These are phyloP conservation scores for Leptosomus discolor DNA, from an alignment of 2,113 vertebrate species.

Conservation along the genomic window DNA sequence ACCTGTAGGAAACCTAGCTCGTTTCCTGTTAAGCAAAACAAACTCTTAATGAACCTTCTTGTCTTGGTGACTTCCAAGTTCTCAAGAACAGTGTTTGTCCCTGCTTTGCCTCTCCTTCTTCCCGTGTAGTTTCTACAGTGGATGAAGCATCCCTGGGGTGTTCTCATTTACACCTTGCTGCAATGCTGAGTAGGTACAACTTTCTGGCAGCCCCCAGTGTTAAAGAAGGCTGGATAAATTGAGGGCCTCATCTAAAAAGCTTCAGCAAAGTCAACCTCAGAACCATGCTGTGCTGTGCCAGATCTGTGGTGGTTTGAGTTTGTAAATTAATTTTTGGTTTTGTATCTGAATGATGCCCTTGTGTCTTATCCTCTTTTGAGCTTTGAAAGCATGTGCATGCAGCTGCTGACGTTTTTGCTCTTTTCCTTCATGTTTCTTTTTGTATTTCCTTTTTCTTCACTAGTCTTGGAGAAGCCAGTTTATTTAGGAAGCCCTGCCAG, in stretches of 20 bases:
- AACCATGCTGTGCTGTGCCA: constrained; percentile 46
- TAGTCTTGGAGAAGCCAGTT: constrained; percentile 15
- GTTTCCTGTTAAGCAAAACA: background rate
- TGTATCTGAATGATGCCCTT: constrained; percentile 25
- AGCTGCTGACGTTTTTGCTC: constrained; percentile 33
- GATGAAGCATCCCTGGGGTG: background rate
- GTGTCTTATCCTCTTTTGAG: background rate
- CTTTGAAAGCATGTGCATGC: constrained; percentile 68
- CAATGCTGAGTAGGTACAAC: background rate
- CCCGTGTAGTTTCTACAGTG: background rate
- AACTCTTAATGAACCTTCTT: background rate
- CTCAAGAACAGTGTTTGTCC: background rate
- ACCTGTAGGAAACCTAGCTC: background rate
- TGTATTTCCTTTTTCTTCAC: background rate
- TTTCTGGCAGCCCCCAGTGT: background rate
- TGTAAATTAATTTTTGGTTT: constrained; percentile 27
- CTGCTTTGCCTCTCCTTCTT: background rate
- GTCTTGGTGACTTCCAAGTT: background rate
- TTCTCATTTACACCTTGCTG: background rate
- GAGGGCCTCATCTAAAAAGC: background rate
- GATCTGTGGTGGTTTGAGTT: constrained; percentile 20
- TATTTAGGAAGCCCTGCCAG: background rate
- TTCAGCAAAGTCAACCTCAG: background rate
- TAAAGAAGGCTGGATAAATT: background rate
- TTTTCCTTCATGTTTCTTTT: constrained; percentile 1